Percentiles rank a stretch among this genome's conserved stretches.
phyloP scores from a whole-genome alignment of 1,140 invertebrate genomes.

The Drosophila rufa region DNA sequence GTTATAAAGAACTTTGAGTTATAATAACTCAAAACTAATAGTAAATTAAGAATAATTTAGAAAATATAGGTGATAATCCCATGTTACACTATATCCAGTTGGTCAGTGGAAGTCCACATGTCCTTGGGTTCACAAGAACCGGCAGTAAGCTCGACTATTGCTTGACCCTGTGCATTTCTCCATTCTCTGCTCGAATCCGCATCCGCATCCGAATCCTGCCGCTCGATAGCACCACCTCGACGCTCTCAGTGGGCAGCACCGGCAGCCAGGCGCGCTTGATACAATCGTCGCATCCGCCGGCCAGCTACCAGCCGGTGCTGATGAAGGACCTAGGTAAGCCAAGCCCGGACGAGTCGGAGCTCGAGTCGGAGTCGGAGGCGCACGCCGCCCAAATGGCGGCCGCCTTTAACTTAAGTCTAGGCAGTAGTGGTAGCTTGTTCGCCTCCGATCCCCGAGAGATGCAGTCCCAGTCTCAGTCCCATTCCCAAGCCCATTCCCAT shows the following conservation, averaged over 20 bases:
- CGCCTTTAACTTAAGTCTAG: constrained; percentile 83
- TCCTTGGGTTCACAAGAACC: neutral
- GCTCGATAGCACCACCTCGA: constrained; percentile 92
- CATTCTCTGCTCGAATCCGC: constrained; percentile 22
- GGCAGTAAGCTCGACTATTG: constrained; percentile 43
- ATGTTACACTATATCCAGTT: constrained; percentile 2
- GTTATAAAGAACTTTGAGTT: neutral
- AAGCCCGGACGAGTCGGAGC: constrained; percentile 72
- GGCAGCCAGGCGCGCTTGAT: constrained; percentile 96
- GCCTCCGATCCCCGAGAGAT: constrained; percentile 53
- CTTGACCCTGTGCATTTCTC: constrained; percentile 36
- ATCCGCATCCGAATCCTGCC: constrained; percentile 22
- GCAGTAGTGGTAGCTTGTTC: constrained; percentile 82
- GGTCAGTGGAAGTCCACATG: constrained; percentile 9
- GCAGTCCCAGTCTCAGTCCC: constrained; percentile 23
- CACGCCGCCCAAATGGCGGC: constrained; percentile 76
- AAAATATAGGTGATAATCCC: too few relatives aligned
- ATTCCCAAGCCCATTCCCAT: constrained; percentile 18
- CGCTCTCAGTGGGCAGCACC: constrained; percentile 96
- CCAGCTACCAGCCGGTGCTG: constrained; percentile 93
- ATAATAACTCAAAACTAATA: too few relatives aligned
- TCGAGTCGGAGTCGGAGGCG: constrained; percentile 72
- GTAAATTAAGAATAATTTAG: too few relatives aligned
- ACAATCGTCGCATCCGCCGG: constrained; percentile 96
- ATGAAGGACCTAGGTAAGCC: constrained; percentile 94